Evolutionary conservation across 1,140 invertebrate species (phyloP).

Genomic region (Papilio polyxenes): DNA sequence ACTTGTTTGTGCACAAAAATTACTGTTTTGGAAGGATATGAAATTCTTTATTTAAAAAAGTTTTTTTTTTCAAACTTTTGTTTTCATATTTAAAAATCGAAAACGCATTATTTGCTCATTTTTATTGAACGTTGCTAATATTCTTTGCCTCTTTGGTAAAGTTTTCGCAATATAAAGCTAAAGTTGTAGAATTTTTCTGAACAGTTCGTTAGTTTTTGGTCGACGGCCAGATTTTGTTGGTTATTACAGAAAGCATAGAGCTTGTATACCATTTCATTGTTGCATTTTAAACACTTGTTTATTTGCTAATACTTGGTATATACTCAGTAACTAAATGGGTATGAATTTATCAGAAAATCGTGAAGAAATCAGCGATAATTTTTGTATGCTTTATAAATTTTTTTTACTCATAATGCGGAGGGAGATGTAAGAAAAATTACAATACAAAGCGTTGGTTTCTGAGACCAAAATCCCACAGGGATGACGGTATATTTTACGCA

Average conservation of each 20-base stretch:
- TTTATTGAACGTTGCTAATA: background rate
- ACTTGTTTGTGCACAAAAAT: background rate
- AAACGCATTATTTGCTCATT: background rate
- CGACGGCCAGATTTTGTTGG: background rate
- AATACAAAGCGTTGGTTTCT: too few species aligned
- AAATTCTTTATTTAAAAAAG: background rate
- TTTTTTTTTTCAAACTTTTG: background rate
- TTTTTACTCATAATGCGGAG: too few species aligned
- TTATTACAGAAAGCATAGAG: background rate
- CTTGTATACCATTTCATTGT: background rate
- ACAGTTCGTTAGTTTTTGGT: slow-evolving; percentile 9
- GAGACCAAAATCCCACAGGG: too few species aligned
- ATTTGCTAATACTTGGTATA: background rate
- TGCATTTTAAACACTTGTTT: background rate
- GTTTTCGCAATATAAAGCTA: slow-evolving; percentile 13
- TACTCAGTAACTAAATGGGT: background rate
- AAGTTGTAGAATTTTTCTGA: background rate
- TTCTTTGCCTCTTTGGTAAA: background rate
- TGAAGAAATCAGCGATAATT: too few species aligned
- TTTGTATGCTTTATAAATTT: too few species aligned
- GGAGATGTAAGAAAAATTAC: too few species aligned
- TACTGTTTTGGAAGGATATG: background rate
- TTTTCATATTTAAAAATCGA: background rate
- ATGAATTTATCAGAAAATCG: background rate
- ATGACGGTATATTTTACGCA: too few species aligned